These are phyloP conservation scores for Drosophila erecta DNA, from an alignment of 1,140 invertebrate genomes.

Conservation along the genomic window DNA sequence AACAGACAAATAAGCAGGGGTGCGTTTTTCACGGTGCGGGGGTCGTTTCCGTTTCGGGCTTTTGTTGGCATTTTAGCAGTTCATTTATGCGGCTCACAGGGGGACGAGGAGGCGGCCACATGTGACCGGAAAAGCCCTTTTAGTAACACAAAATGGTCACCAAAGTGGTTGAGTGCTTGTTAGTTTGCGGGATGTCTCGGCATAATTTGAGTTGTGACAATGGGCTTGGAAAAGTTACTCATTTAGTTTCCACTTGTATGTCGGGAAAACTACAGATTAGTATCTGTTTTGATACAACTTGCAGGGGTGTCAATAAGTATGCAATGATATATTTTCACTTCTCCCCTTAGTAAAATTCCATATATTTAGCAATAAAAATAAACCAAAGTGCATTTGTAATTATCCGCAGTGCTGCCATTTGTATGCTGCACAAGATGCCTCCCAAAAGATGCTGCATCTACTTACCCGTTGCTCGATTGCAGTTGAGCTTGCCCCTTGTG, in stretches of 20 bases:
- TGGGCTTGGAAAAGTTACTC: background rate
- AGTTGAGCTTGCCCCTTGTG: constrained; percentile 30
- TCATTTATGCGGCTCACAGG: constrained; percentile 67
- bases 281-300: no score
- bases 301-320: no score
- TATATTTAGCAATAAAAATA: background rate
- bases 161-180: constrained; percentile 52
- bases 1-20: constrained; percentile 64
- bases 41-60: constrained; percentile 55
- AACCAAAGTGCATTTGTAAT: background rate
- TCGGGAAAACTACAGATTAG: no score
- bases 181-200: constrained; percentile 15
- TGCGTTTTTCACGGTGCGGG: constrained; percentile 45
- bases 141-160: constrained; percentile 53
- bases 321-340: no score
- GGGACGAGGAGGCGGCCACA: constrained; percentile 30
- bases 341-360: no score
- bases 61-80: constrained; percentile 80
- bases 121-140: constrained; percentile 70
- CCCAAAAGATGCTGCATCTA: constrained; percentile 11
- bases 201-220: background rate
- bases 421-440: constrained; percentile 11
- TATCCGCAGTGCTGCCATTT: constrained; percentile 38
- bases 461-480: constrained; percentile 57
- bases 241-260: no score